Percentiles rank a stretch among this genome's conserved stretches.
Evolutionary conservation across 1,140 invertebrate species (phyloP).

Genomic region (Aphelenchoides besseyi): DNA sequence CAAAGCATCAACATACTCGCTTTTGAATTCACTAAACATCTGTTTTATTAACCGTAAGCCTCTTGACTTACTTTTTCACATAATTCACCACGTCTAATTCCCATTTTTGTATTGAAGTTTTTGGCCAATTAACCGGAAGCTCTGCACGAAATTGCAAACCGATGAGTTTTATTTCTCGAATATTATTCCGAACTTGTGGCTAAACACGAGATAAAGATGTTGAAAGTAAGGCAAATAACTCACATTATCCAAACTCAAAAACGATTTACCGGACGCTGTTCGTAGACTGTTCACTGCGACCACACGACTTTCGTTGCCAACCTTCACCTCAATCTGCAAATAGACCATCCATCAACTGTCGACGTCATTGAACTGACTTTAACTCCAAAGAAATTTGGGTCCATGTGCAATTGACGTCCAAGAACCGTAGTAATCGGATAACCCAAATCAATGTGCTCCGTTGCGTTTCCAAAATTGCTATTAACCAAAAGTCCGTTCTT

Average conservation of each 20-base stretch:
- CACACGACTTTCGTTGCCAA: conserved; percentile 20
- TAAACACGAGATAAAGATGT: conserved; percentile 11
- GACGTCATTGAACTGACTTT: conserved; percentile 36
- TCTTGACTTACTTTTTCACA: conserved; percentile 41
- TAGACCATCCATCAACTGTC: not conserved
- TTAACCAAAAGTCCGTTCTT: conserved; percentile 46
- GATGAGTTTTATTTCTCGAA: conserved; percentile 53
- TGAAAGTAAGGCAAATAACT: conserved; percentile 24
- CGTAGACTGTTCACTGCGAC: conserved; percentile 47
- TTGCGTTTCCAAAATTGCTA: conserved; percentile 43
- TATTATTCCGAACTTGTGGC: conserved; percentile 56
- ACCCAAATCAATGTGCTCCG: conserved; percentile 52
- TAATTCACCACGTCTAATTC: conserved; percentile 48
- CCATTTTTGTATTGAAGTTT: conserved; percentile 44
- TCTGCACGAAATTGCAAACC: conserved; percentile 61
- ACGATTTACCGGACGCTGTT: conserved; percentile 44
- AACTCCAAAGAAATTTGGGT: conserved; percentile 61
- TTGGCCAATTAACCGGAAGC: conserved; percentile 29
- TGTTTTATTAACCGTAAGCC: not conserved
- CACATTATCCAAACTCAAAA: conserved; percentile 43
- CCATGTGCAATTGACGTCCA: conserved; percentile 58
- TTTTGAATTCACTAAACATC: conserved; percentile 58
- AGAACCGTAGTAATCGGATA: conserved; percentile 62
- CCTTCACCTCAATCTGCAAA: conserved; percentile 26
- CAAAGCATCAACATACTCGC: conserved; percentile 54